Base-by-base conservation (phyloP, 1,140 invertebrate genomes). In the Pseudomyrmex flavicornis region DNA sequence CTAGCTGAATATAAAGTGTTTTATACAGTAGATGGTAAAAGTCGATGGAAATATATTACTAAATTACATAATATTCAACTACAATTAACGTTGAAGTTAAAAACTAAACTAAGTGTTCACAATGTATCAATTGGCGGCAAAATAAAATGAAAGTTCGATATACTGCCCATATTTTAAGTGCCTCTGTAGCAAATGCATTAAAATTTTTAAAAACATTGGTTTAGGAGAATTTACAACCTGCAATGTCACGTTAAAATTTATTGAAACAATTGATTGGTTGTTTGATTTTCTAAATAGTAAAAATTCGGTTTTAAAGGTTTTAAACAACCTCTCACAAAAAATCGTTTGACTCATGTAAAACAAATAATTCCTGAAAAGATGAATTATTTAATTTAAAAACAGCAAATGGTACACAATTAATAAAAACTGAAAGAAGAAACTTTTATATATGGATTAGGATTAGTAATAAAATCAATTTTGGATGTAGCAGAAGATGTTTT, bases 151-250 rank as follows among this genome's bases (percentile, higher is more conserved):
- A 35, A 35, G 5, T 35, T 7, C 4, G 35, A 7, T 35, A 65
- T 65, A 35, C 4, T 65, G 62, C 62, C 0, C 4, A 35, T 10
- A 65, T 35, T 15, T 65, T 65, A 46, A 65, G 62, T 65, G 62
- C 62, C 7, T 65, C 35, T 46, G 35, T 65, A n/a, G 35, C 35
- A n/a, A 65, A 65, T 17, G 35, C 62, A 46, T 7, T 46, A 9
- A 65, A 65, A 17, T 65, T 15, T 65, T 65, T 9, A n/a, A n/a
- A 65, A 65, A 26, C 26, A 44, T 17, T 65, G 35, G 35, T 35
- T 5, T 35, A 7, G 1, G 7, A 4, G 35, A 35, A 35, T 35
- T 35, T 35, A 5, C 17, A 46, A 9, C n/a, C 7, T 65, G 62
- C 13, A 0, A 65, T 3, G 15, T 15, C 13, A 46, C 35, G 2